Conservation (phyloP, 2,888 invertebrate species). For the Nomada ruficornis region DNA sequence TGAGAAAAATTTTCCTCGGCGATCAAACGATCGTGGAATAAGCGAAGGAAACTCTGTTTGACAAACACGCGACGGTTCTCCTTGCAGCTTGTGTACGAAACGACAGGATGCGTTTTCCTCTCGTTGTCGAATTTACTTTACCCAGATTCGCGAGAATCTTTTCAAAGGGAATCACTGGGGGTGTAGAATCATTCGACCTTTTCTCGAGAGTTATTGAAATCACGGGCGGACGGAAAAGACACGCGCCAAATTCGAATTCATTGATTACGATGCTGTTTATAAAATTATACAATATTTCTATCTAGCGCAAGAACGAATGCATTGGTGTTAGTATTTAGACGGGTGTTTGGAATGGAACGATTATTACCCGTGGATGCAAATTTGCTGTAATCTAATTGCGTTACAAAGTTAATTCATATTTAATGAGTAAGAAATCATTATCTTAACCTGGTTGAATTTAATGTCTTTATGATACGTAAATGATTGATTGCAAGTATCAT, state of each 20-base stretch:
- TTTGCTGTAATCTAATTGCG: background rate
- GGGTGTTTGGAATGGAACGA: too few relatives aligned
- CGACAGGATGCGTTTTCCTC: slow-evolving; percentile 25
- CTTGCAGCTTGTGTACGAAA: slow-evolving; percentile 12
- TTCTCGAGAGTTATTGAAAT: background rate
- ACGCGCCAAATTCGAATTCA: background rate
- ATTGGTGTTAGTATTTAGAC: too few relatives aligned
- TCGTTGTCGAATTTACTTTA: slow-evolving; percentile 34
- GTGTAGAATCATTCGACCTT: background rate
- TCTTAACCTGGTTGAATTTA: background rate
- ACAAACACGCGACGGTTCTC: slow-evolving; percentile 41
- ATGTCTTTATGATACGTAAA: background rate
- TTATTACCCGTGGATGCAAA: background rate
- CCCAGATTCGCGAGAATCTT: background rate
- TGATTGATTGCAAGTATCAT: too few relatives aligned
- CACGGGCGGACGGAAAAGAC: background rate
- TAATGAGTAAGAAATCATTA: background rate
- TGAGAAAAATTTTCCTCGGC: slow-evolving; percentile 52
- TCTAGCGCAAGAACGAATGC: too few relatives aligned
- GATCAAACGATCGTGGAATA: slow-evolving; percentile 44
- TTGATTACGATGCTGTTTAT: background rate
- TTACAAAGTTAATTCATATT: background rate
- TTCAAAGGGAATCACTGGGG: background rate
- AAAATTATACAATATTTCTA: too few relatives aligned
- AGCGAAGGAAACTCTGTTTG: slow-evolving; percentile 46